Conservation (phyloP, 2,888 invertebrate species). For the Danaus chrysippus region DNA sequence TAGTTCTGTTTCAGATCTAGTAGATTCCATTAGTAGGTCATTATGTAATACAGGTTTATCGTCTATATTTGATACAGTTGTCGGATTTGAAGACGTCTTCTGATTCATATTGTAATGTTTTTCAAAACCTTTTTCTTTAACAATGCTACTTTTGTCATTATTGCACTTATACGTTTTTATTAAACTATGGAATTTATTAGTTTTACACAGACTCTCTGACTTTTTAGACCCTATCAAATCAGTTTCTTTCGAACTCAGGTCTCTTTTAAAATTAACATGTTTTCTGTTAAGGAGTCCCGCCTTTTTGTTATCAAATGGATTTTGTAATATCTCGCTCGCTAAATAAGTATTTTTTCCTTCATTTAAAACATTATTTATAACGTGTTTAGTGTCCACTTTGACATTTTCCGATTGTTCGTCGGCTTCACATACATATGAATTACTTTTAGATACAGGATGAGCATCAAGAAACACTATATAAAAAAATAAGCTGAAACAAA, state of each 20-base stretch:
- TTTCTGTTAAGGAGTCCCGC: slow-evolving; percentile 18
- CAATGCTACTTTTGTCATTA: no score
- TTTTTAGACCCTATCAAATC: slow-evolving; percentile 23
- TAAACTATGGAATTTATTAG: neutral
- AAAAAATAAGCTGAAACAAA: slow-evolving; percentile 59
- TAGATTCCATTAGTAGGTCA: slow-evolving; percentile 7
- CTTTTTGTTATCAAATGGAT: no score
- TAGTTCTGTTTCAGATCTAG: slow-evolving; percentile 11
- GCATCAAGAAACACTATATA: slow-evolving; percentile 56
- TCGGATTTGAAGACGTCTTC: neutral
- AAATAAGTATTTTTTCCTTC: neutral
- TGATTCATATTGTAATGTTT: neutral
- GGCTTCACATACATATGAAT: slow-evolving; percentile 33
- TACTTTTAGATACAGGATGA: slow-evolving; percentile 64
- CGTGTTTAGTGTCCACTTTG: neutral
- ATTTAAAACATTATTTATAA: neutral
- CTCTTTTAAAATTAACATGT: slow-evolving; percentile 22
- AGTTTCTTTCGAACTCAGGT: slow-evolving; percentile 18
- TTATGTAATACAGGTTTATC: slow-evolving; percentile 7
- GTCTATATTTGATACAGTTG: slow-evolving; percentile 5
- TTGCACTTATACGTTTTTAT: neutral
- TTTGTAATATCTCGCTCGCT: no score
- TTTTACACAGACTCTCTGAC: slow-evolving; percentile 12
- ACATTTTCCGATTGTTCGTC: neutral
- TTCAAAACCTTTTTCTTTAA: neutral